Evolutionary conservation across 2,888 invertebrate species (phyloP).

Genomic region (Ypsolopha scabrella): DNA sequence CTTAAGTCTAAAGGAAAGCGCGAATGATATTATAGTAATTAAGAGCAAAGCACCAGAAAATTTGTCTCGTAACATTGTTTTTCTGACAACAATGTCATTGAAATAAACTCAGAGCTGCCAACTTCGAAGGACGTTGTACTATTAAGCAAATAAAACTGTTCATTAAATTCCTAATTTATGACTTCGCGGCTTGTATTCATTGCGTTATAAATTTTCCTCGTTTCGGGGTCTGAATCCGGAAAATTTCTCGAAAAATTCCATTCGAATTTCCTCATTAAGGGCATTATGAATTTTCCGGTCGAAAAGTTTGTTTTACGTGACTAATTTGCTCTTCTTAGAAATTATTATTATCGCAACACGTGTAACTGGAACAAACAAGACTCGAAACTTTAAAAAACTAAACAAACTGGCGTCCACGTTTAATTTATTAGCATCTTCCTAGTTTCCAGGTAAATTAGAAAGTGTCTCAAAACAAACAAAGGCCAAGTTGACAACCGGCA

Average conservation of each 20-base stretch:
- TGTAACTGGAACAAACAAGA: slow-evolving; percentile 12
- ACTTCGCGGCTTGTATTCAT: slow-evolving; percentile 32
- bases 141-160: slow-evolving; percentile 29
- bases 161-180: slow-evolving; percentile 39
- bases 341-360: neutral
- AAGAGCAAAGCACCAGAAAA: slow-evolving; percentile 45
- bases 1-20: slow-evolving; percentile 22
- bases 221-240: slow-evolving; percentile 19
- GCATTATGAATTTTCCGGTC: slow-evolving; percentile 1
- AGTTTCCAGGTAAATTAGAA: slow-evolving; percentile 34
- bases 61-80: slow-evolving; percentile 41
- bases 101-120: slow-evolving; percentile 19
- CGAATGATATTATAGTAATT: slow-evolving; percentile 48
- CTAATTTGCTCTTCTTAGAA: neutral
- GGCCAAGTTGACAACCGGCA: slow-evolving; percentile 40
- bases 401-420: slow-evolving; percentile 23
- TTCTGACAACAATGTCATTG: slow-evolving; percentile 30
- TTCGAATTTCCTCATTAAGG: slow-evolving; percentile 9
- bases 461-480: slow-evolving; percentile 36
- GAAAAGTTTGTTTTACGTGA: neutral
- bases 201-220: slow-evolving; percentile 32
- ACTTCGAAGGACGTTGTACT: slow-evolving; percentile 18
- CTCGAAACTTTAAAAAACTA: slow-evolving; percentile 4
- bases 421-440: slow-evolving; percentile 46
- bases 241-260: slow-evolving; percentile 11